phyloP scores from a whole-genome alignment of 2,888 invertebrate species.

The Stegophylla sp. region DNA sequence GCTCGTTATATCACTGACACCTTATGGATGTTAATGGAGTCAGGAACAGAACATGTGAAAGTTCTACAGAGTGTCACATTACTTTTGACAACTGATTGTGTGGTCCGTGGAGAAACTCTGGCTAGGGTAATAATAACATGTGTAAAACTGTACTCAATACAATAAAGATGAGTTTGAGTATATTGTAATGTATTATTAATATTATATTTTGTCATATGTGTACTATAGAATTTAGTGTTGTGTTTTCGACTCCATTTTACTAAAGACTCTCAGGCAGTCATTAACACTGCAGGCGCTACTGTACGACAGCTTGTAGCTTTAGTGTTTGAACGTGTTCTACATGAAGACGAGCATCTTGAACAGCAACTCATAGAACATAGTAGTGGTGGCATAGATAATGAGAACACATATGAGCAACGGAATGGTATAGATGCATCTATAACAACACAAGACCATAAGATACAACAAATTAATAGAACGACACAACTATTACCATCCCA shows the following conservation, averaged over 20 bases:
- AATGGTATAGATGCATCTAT: not conserved
- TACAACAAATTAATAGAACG: conserved; percentile 46
- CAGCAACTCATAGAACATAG: not conserved
- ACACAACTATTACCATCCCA: not conserved
- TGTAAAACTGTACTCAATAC: too few species aligned
- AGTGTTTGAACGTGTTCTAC: conserved; percentile 84
- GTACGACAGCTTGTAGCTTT: conserved; percentile 92
- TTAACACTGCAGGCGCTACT: conserved; percentile 97
- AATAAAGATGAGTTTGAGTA: too few species aligned
- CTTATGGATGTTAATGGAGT: conserved; percentile 91
- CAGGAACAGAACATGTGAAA: conserved; percentile 93
- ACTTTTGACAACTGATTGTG: conserved; percentile 90
- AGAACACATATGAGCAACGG: conserved; percentile 50
- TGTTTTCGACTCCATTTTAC: conserved; percentile 97
- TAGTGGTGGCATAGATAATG: conserved; percentile 57
- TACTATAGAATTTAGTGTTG: conserved; percentile 81
- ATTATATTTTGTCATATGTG: not conserved
- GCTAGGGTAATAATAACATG: conserved; percentile 75
- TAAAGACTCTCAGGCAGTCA: conserved; percentile 86
- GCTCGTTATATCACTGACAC: conserved; percentile 92
- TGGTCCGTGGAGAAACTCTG: conserved; percentile 92
- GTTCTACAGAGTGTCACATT: conserved; percentile 94
- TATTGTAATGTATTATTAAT: not conserved
- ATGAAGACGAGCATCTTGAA: conserved; percentile 72
- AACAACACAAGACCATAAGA: conserved; percentile 1